Percentiles rank a stretch among this genome's conserved stretches.
Conservation (phyloP, 2,113 vertebrate genomes). For the Scalopus aquaticus region DNA sequence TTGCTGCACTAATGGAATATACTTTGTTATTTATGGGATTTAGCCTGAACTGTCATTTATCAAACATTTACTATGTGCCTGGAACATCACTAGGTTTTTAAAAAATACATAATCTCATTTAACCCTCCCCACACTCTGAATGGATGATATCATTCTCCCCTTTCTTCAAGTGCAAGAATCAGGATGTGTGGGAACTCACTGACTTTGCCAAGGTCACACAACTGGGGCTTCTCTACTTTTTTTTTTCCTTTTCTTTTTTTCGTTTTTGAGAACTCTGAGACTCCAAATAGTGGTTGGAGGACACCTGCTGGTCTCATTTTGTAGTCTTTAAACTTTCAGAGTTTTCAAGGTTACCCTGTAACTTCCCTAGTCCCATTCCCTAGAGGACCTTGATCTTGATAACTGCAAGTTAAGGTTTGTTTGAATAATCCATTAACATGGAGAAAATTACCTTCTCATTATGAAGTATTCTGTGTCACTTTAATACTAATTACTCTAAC, state of each 20-base stretch:
- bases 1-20: not conserved
- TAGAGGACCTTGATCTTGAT: slow-evolving; percentile 62
- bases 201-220: not conserved
- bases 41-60: slow-evolving; percentile 4
- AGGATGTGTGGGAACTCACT: not conserved
- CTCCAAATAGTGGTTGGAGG: not conserved
- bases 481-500: slow-evolving; percentile 72
- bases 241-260: not conserved
- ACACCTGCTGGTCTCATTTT: slow-evolving; percentile 30
- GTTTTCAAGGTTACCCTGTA: slow-evolving; percentile 72
- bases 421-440: slow-evolving; percentile 77
- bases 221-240: not conserved
- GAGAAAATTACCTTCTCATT: slow-evolving; percentile 81
- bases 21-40: not conserved
- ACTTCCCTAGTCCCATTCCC: slow-evolving; percentile 19
- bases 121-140: not conserved
- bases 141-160: not conserved
- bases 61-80: not conserved
- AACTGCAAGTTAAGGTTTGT: slow-evolving; percentile 66
- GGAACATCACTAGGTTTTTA: not conserved
- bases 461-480: slow-evolving; percentile 75
- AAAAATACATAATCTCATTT: slow-evolving; percentile 50
- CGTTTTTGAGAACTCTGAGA: not conserved
- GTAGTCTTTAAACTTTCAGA: slow-evolving; percentile 47
- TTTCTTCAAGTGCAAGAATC: not conserved